These are phyloP conservation scores for Tribolium freemani DNA, from an alignment of 2,888 invertebrate genomes.

Conservation along the genomic window DNA sequence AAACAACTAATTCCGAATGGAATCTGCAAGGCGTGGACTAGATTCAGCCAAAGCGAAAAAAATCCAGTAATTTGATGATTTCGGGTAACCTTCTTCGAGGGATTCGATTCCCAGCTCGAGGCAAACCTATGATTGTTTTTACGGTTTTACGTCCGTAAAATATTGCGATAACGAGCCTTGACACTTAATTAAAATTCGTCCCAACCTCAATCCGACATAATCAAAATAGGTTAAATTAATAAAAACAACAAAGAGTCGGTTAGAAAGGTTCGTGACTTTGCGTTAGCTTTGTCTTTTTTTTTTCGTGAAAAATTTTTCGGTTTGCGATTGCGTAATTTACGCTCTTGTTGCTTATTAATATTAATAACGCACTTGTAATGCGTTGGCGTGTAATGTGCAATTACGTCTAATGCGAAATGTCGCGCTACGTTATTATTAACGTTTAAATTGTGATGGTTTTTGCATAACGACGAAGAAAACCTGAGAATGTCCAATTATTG, in stretches of 20 bases:
- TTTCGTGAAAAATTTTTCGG: background rate
- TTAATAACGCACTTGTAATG: slow-evolving; percentile 27
- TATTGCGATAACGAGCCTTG: slow-evolving; percentile 9
- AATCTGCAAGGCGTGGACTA: slow-evolving; percentile 17
- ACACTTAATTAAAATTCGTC: slow-evolving; percentile 20
- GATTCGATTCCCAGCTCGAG: background rate
- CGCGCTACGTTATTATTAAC: background rate
- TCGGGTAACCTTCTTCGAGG: slow-evolving; percentile 24
- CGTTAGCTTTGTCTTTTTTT: background rate
- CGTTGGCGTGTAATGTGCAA: slow-evolving; percentile 33
- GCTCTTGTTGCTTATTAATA: slow-evolving; percentile 11
- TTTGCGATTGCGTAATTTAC: slow-evolving; percentile 9
- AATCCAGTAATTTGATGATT: slow-evolving; percentile 26
- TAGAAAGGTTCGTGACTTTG: slow-evolving; percentile 4
- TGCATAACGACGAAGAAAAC: slow-evolving; percentile 12
- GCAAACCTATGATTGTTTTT: slow-evolving; percentile 2
- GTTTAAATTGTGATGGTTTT: slow-evolving; percentile 16
- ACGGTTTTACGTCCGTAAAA: background rate
- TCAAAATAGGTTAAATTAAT: slow-evolving; percentile 7
- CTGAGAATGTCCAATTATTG: slow-evolving; percentile 26
- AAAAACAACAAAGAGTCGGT: background rate
- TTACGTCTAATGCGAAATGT: slow-evolving; percentile 17
- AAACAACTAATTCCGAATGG: slow-evolving; percentile 40
- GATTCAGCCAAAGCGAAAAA: slow-evolving; percentile 17
- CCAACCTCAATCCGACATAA: slow-evolving; percentile 3